A percentile compares a stretch with the other conserved stretches of the same genome.
Evolutionary conservation across 2,113 vertebrate species (phyloP).

Genomic region (Psilopsiagon aurifrons): DNA sequence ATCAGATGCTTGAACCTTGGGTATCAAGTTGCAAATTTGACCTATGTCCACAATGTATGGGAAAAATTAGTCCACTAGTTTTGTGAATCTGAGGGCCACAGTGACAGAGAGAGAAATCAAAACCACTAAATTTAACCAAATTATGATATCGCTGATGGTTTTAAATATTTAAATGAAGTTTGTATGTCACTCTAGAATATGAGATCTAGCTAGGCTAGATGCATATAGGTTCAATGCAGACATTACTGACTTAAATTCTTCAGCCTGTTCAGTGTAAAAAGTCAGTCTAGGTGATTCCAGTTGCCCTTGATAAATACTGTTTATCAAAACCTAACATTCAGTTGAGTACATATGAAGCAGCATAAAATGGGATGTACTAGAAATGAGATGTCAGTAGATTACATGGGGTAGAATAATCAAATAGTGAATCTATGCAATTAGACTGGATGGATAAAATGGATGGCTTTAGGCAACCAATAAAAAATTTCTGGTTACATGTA

Average conservation of each 20-base stretch:
- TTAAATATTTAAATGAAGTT: not conserved
- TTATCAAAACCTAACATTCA: not conserved
- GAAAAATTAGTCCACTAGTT: not conserved
- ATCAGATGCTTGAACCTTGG: not conserved
- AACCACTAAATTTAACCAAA: not conserved
- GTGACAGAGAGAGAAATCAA: not conserved
- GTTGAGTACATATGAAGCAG: not conserved
- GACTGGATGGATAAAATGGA: not conserved
- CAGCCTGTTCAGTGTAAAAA: not conserved
- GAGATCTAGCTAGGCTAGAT: not conserved
- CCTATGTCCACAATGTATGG: not conserved
- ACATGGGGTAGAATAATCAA: not conserved
- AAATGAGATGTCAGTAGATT: not conserved
- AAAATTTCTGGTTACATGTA: not conserved
- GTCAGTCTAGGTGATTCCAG: not conserved
- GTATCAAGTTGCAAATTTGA: not conserved
- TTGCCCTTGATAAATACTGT: not conserved
- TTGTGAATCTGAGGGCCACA: not conserved
- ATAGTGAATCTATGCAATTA: not conserved
- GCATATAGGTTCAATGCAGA: not conserved
- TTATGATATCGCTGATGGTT: not conserved
- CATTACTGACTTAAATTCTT: not conserved
- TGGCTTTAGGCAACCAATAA: not conserved
- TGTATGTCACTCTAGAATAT: not conserved
- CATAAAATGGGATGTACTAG: not conserved